Percentiles rank a stretch among this genome's conserved stretches.
Evolutionary conservation across 2,888 invertebrate genomes (phyloP).

Genomic region (Fragum sueziense): DNA sequence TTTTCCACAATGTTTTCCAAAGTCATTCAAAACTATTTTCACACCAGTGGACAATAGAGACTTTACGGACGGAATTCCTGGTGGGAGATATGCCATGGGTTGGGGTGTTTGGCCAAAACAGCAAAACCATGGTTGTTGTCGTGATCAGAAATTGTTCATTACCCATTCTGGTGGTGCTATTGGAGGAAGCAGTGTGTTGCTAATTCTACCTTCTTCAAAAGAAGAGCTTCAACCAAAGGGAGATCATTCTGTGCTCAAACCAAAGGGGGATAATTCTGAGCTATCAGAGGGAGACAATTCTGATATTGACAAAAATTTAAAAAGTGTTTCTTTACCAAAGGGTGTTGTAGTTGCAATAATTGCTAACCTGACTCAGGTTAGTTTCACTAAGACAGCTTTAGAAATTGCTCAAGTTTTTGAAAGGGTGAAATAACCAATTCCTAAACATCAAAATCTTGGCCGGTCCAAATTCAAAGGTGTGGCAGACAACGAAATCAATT

Average conservation of each 20-base stretch:
- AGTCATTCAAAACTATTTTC: conserved; percentile 83
- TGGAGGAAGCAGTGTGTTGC: conserved; percentile 84
- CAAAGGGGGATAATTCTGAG: too few species aligned
- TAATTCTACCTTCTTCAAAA: conserved; percentile 81
- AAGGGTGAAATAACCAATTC: conserved; percentile 11
- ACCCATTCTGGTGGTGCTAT: conserved; percentile 85
- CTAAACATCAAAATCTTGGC: too few species aligned
- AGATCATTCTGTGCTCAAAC: not conserved
- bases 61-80: conserved; percentile 58
- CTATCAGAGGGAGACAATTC: too few species aligned
- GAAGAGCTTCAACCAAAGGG: not conserved
- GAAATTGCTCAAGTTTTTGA: conserved; percentile 82
- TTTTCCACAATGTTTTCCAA: too few species aligned
- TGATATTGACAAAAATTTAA: not conserved
- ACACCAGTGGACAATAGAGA: conserved; percentile 73
- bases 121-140: conserved; percentile 76
- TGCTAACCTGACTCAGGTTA: conserved; percentile 82
- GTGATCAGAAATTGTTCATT: conserved; percentile 74
- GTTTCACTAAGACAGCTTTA: conserved; percentile 79
- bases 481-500: too few species aligned
- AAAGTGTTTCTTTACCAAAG: conserved; percentile 65
- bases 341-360: conserved; percentile 84
- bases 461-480: too few species aligned
- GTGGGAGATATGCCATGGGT: conserved; percentile 82
- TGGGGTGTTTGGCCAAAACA: conserved; percentile 81